Evolutionary conservation across 2,888 invertebrate genomes (phyloP).

Genomic region (Pachliopta kotzebuea): DNA sequence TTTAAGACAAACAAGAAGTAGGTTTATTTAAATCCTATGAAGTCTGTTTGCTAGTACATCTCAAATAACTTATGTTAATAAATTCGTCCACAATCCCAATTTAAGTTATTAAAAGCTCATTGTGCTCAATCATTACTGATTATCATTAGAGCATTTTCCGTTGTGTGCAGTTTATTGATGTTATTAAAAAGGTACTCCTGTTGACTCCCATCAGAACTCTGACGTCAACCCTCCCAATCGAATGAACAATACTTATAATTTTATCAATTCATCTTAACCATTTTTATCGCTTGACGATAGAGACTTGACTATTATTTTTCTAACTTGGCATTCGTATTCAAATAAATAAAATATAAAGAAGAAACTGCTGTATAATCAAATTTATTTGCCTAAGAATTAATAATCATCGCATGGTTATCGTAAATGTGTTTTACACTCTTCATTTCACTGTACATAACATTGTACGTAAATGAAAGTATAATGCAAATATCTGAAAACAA

Average conservation of each 20-base stretch:
- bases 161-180: conserved; percentile 32
- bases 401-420: neutral
- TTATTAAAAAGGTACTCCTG: conserved; percentile 52
- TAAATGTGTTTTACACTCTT: neutral
- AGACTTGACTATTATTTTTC: conserved; percentile 8
- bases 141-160: conserved; percentile 36
- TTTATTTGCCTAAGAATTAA: neutral
- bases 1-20: no score
- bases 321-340: conserved; percentile 3
- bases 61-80: neutral
- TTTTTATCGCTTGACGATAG: conserved; percentile 33
- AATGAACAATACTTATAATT: conserved; percentile 44
- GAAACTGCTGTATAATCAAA: neutral
- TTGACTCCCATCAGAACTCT: conserved; percentile 52
- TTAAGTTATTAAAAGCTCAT: conserved; percentile 35
- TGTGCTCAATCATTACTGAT: conserved; percentile 35
- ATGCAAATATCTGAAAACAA: neutral
- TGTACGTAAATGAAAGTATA: no score
- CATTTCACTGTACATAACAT: neutral
- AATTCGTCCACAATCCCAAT: conserved; percentile 10
- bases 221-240: conserved; percentile 60
- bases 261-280: conserved; percentile 47
- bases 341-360: neutral
- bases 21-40: no score
- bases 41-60: no score